These are phyloP conservation scores for Caenorhabditis sulstoni DNA, from an alignment of 2,888 invertebrate species.

Conservation along the genomic window DNA sequence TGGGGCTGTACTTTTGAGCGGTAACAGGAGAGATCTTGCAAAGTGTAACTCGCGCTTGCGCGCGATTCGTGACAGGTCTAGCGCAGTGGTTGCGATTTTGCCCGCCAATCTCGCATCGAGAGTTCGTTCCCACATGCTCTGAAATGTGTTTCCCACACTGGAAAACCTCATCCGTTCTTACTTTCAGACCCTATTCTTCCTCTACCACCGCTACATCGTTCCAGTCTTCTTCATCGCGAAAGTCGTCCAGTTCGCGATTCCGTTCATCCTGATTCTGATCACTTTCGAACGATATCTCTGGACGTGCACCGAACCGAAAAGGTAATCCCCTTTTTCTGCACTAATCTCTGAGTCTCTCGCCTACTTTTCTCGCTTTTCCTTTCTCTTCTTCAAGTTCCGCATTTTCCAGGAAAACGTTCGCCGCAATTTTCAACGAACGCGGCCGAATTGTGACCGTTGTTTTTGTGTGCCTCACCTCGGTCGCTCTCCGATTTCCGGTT, in stretches of 20 bases:
- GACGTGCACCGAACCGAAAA: conserved; percentile 66
- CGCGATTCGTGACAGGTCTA: no score
- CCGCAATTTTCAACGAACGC: conserved; percentile 61
- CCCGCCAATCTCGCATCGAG: no score
- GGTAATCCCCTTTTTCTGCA: conserved; percentile 60
- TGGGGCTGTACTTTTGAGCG: no score
- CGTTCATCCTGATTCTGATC: conserved; percentile 70
- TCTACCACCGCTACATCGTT: conserved; percentile 69
- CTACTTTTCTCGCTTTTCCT: no score
- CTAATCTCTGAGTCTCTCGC: neutral
- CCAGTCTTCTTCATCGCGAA: conserved; percentile 68
- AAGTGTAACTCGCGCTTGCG: no score
- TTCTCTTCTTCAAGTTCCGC: no score
- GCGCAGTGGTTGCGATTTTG: no score
- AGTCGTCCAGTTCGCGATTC: conserved; percentile 73
- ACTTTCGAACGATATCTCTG: conserved; percentile 72
- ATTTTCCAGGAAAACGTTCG: conserved; percentile 57
- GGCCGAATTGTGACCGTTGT: conserved; percentile 60
- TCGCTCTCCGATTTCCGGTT: conserved; percentile 61
- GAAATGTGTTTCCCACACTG: no score
- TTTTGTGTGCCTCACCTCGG: conserved; percentile 48
- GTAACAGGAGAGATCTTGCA: no score
- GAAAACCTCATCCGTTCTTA: neutral
- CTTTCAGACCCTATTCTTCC: conserved; percentile 64
- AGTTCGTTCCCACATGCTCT: no score